Conservation (phyloP, 2,888 invertebrate species). For the Chloromyia formosa region DNA sequence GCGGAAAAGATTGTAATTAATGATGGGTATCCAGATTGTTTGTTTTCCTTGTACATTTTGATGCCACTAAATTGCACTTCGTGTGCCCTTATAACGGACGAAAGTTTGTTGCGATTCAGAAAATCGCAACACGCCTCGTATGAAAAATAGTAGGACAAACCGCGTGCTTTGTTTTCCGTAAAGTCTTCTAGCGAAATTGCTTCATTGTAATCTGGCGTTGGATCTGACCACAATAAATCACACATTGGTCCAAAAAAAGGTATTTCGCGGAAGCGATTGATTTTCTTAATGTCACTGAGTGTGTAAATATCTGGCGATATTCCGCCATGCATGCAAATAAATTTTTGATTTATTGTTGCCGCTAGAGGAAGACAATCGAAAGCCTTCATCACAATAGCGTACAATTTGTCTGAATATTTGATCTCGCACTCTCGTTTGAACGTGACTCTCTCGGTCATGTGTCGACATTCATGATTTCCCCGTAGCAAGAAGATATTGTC, state of each 20-base stretch:
- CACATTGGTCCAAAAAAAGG: constrained; percentile 98
- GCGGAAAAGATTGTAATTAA: constrained; percentile 98
- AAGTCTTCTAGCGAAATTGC: constrained; percentile 95
- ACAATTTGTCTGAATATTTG: constrained; percentile 97
- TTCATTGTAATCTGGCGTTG: constrained; percentile 93
- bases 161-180: constrained; percentile 97
- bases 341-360: constrained; percentile 98
- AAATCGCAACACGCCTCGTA: constrained; percentile 99
- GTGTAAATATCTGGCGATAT: constrained; percentile 97
- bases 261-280: constrained; percentile 98
- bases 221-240: constrained; percentile 97
- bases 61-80: constrained; percentile 98
- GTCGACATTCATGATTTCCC: constrained; percentile 98
- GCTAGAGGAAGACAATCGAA: constrained; percentile 97
- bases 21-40: constrained; percentile 97
- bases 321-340: constrained; percentile 97
- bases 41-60: constrained; percentile 98
- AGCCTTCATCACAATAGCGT: constrained; percentile 98
- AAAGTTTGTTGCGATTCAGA: constrained; percentile 96
- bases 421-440: constrained; percentile 99
- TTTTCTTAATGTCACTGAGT: constrained; percentile 92
- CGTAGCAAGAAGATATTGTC: constrained; percentile 95
- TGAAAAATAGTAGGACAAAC: constrained; percentile 99
- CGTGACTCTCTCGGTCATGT: constrained; percentile 98
- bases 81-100: constrained; percentile 98